Percentiles rank a stretch among this genome's conserved stretches.
phyloP scores from a whole-genome alignment of 1,140 invertebrate species.

The Littorina saxatilis region DNA sequence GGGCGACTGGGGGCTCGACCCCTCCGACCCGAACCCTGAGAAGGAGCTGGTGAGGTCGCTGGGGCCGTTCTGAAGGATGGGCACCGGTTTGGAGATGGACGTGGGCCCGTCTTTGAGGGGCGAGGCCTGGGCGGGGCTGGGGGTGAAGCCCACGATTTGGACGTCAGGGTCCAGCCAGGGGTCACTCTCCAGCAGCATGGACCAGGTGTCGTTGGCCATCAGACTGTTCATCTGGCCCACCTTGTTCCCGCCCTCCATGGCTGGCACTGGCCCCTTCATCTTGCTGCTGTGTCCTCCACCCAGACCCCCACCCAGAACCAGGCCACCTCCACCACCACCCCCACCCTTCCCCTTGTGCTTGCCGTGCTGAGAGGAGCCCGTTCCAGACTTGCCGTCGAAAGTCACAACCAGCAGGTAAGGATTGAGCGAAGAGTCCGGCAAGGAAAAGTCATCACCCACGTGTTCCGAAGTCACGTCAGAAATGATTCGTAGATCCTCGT shows the following conservation, averaged over 20 bases:
- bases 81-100: constrained; percentile 24
- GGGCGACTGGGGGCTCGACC: constrained; percentile 35
- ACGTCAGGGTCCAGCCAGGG: constrained; percentile 66
- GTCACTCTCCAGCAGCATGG: constrained; percentile 51
- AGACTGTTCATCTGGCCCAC: constrained; percentile 1
- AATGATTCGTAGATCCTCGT: constrained; percentile 50
- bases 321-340: background rate
- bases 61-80: constrained; percentile 45
- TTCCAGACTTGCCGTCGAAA: constrained; percentile 43
- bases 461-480: constrained; percentile 26
- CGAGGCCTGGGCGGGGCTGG: constrained; percentile 42
- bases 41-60: constrained; percentile 41
- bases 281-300: constrained; percentile 13
- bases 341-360: constrained; percentile 22
- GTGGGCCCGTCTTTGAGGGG: constrained; percentile 23
- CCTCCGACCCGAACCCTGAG: constrained; percentile 31
- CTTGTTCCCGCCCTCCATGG: background rate
- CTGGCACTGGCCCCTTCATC: background rate
- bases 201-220: constrained; percentile 36
- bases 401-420: constrained; percentile 59
- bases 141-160: constrained; percentile 69
- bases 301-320: background rate
- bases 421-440: constrained; percentile 50
- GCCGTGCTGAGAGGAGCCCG: background rate
- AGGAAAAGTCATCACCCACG: constrained; percentile 34